Conservation (phyloP, 1,140 invertebrate genomes). For the Idris sp. region DNA sequence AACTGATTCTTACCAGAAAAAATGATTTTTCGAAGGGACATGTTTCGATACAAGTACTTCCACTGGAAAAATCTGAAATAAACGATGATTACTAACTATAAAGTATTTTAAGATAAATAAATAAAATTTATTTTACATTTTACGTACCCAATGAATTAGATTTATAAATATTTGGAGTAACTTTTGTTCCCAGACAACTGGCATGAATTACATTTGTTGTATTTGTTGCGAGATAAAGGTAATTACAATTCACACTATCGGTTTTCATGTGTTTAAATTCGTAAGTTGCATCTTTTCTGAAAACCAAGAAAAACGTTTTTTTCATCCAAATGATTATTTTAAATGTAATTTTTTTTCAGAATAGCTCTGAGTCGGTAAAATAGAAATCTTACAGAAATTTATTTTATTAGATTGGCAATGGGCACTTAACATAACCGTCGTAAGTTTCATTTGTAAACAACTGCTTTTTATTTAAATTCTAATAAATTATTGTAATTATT, state of each 20-base stretch:
- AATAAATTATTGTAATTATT: no score
- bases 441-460: no score
- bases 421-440: no score
- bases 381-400: no score
- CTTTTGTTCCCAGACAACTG: constrained; percentile 76
- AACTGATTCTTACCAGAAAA: constrained; percentile 75
- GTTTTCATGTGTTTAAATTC: constrained; percentile 77
- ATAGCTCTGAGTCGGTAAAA: no score
- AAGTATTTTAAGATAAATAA: no score
- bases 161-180: constrained; percentile 75
- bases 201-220: constrained; percentile 79
- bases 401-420: no score
- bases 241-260: constrained; percentile 77
- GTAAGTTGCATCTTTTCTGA: constrained; percentile 50
- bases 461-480: no score
- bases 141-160: constrained; percentile 76
- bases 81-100: no score
- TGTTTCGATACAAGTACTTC: constrained; percentile 76
- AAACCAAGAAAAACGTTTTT: neutral
- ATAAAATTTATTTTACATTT: constrained; percentile 15
- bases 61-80: constrained; percentile 70
- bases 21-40: constrained; percentile 80
- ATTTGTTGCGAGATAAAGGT: constrained; percentile 80
- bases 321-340: no score
- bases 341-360: no score